Conservation (phyloP, 92 coral and sea anemone genomes). For the Plumapathes pennacea region DNA sequence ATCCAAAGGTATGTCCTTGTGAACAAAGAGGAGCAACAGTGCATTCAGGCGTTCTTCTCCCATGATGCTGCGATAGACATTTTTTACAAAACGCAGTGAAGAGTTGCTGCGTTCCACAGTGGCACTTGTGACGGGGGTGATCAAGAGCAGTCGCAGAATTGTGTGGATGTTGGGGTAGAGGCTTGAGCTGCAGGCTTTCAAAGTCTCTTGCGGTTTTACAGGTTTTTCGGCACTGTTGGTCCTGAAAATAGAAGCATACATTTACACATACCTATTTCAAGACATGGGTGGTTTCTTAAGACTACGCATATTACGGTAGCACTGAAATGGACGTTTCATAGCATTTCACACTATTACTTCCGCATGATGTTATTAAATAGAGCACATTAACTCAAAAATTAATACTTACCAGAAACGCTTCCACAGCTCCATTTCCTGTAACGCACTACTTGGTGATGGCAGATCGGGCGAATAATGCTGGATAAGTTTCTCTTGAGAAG, state of each 20-base stretch:
- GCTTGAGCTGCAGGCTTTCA: slow-evolving; percentile 25
- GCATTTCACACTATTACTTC: too few species aligned
- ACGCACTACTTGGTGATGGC: slow-evolving; percentile 12
- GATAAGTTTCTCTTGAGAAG: slow-evolving; percentile 27
- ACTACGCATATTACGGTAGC: background rate
- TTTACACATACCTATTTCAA: slow-evolving; percentile 1
- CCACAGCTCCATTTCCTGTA: slow-evolving; percentile 30
- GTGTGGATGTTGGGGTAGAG: slow-evolving; percentile 26
- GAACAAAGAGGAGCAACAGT: too few species aligned
- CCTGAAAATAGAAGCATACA: slow-evolving; percentile 2
- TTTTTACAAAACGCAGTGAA: too few species aligned
- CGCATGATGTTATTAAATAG: too few species aligned
- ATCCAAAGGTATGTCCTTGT: too few species aligned
- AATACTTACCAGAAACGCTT: slow-evolving; percentile 19
- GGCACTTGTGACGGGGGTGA: slow-evolving; percentile 38
- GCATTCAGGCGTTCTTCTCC: too few species aligned
- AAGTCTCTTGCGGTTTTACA: slow-evolving; percentile 8
- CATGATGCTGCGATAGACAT: too few species aligned
- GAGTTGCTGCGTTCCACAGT: slow-evolving; percentile 21
- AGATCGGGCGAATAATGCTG: slow-evolving; percentile 31
- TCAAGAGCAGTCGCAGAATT: slow-evolving; percentile 9
- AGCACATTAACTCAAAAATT: background rate
- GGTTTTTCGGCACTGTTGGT: slow-evolving; percentile 15
- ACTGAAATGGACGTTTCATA: too few species aligned
- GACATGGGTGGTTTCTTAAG: slow-evolving; percentile 5